phyloP scores from a whole-genome alignment of 2,113 vertebrate genomes.

The Datnioides undecimradiatus region DNA sequence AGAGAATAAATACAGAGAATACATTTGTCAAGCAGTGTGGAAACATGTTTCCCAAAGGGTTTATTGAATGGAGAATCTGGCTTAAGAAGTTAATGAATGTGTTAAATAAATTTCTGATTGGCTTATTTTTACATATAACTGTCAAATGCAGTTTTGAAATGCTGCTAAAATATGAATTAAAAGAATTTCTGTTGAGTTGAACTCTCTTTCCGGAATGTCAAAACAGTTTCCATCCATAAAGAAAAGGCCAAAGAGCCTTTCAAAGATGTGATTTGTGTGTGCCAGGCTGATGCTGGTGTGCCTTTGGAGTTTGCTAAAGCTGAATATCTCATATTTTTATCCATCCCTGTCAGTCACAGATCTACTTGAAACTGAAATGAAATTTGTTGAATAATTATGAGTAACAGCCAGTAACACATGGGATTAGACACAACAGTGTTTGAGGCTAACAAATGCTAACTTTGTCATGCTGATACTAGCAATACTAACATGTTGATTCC shows the following conservation, averaged over 20 bases:
- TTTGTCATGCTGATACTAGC: no score
- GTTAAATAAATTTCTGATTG: neutral
- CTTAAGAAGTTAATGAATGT: neutral
- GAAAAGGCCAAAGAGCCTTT: neutral
- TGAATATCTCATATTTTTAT: neutral
- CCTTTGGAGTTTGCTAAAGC: neutral
- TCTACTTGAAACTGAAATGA: neutral
- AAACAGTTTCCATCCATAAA: neutral
- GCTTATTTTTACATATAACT: neutral
- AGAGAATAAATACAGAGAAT: no score
- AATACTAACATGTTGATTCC: no score
- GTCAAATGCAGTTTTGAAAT: neutral
- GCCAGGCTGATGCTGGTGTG: neutral
- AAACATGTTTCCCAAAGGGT: neutral
- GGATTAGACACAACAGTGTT: no score
- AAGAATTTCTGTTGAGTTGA: constrained; percentile 8
- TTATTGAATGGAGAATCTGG: neutral
- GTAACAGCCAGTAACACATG: no score
- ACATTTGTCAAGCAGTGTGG: neutral
- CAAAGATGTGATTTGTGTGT: neutral
- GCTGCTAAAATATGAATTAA: neutral
- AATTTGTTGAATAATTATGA: neutral
- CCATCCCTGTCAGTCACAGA: neutral
- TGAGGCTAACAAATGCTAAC: no score
- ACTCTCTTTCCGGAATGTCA: neutral